Evolutionary conservation across 2,797 vertebrate genomes (phyloP).

Genomic region (Channa striata): DNA sequence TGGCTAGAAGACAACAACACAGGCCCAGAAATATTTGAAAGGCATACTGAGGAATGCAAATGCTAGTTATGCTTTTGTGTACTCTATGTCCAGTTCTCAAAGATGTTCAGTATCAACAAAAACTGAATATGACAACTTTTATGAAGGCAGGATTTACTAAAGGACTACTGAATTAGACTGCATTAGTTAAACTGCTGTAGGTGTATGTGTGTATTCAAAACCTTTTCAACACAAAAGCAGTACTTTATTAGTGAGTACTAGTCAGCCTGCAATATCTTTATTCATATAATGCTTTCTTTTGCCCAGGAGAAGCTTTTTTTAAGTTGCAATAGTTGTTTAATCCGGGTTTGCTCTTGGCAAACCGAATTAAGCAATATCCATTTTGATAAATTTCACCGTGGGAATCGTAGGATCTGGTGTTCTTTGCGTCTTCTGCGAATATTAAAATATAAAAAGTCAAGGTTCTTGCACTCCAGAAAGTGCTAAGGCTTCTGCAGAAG

Average conservation of each 20-base stretch:
- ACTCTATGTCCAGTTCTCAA: too few relatives aligned
- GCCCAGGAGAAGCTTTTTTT: background rate
- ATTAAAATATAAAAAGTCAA: too few relatives aligned
- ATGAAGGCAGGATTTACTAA: too few relatives aligned
- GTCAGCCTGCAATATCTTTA: background rate
- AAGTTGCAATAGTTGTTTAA: background rate
- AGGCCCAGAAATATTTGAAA: background rate
- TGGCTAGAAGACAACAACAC: slow-evolving; percentile 4
- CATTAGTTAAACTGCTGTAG: background rate
- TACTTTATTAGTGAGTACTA: background rate
- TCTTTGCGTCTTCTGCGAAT: too few relatives aligned
- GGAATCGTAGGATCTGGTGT: too few relatives aligned
- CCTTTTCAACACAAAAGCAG: background rate
- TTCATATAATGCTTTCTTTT: background rate
- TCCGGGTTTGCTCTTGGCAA: background rate
- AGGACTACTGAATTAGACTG: background rate
- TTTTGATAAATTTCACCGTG: background rate
- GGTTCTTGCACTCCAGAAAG: too few relatives aligned
- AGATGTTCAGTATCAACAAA: too few relatives aligned
- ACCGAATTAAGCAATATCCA: background rate
- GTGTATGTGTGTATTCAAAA: background rate
- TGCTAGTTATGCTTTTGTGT: too few relatives aligned
- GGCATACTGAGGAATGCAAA: background rate
- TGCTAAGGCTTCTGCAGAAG: too few relatives aligned
- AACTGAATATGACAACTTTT: too few relatives aligned